Conservation (phyloP, 2,888 invertebrate species). For the Prosapia bicincta region DNA sequence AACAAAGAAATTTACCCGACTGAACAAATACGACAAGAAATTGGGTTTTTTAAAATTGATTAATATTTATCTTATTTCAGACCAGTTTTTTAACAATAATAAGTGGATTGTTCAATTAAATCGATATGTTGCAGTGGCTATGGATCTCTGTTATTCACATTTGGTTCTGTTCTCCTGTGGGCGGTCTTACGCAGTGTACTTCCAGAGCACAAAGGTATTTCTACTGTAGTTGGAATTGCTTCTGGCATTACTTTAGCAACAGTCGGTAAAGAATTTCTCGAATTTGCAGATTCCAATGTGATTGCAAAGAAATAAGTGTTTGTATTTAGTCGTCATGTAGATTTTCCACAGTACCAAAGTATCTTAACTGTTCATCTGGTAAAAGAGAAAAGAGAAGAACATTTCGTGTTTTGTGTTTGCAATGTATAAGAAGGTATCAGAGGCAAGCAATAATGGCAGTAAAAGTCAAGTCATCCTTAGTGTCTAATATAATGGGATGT, state of each 20-base stretch:
- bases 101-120: too few relatives aligned
- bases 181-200: conserved; percentile 78
- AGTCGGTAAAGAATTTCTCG: conserved; percentile 61
- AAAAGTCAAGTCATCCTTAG: too few relatives aligned
- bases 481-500: too few relatives aligned
- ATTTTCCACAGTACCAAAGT: background rate
- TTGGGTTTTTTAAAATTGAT: too few relatives aligned
- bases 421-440: too few relatives aligned
- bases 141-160: conserved; percentile 78
- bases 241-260: conserved; percentile 64
- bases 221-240: conserved; percentile 65
- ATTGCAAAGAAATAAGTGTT: conserved; percentile 3
- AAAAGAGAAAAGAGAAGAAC: background rate
- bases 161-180: conserved; percentile 87
- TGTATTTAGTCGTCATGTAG: background rate
- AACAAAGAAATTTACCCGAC: too few relatives aligned
- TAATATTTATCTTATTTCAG: too few relatives aligned
- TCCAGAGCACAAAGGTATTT: conserved; percentile 63
- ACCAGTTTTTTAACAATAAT: too few relatives aligned
- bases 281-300: conserved; percentile 52
- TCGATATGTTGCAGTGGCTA: conserved; percentile 50
- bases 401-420: too few relatives aligned
- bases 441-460: too few relatives aligned
- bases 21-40: too few relatives aligned
- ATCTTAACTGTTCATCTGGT: conserved; percentile 18